These are phyloP conservation scores for Uropsilus gracilis DNA, from an alignment of 2,113 vertebrate genomes.

Conservation along the genomic window DNA sequence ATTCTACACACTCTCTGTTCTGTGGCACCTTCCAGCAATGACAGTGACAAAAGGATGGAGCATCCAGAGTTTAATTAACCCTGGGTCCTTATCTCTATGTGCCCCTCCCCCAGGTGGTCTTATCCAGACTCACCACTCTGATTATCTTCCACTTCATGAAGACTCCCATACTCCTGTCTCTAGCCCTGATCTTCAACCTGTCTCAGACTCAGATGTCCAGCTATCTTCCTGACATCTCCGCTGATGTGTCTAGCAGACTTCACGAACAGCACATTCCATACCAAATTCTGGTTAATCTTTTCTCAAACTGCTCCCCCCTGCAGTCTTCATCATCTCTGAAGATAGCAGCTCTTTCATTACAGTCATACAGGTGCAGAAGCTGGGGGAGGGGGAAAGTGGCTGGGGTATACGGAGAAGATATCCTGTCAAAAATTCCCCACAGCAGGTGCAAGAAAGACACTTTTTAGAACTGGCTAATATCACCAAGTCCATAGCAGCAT, in stretches of 20 bases:
- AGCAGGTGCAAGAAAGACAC: neutral
- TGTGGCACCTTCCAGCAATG: neutral
- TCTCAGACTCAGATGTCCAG: neutral
- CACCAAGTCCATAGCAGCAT: neutral
- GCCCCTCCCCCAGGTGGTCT: too few relatives aligned
- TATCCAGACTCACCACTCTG: neutral
- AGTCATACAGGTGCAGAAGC: neutral
- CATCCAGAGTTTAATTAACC: neutral
- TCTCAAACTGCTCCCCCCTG: neutral
- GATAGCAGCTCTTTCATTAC: neutral
- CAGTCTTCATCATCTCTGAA: neutral
- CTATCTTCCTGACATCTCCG: neutral
- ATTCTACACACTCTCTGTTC: neutral
- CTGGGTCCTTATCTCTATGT: neutral
- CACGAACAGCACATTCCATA: neutral
- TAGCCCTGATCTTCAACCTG: neutral
- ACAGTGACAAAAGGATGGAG: neutral
- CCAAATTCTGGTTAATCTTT: neutral
- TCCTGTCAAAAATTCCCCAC: neutral
- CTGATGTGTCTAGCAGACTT: neutral
- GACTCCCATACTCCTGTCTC: neutral
- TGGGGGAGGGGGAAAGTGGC: neutral
- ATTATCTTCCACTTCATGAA: rapidly evolving
- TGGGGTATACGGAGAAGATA: neutral
- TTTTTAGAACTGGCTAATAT: neutral